Evolutionary conservation across 1,140 invertebrate species (phyloP), one percentile per base, ranked within the genome.

Genomic region (Zaprionus inermis): DNA sequence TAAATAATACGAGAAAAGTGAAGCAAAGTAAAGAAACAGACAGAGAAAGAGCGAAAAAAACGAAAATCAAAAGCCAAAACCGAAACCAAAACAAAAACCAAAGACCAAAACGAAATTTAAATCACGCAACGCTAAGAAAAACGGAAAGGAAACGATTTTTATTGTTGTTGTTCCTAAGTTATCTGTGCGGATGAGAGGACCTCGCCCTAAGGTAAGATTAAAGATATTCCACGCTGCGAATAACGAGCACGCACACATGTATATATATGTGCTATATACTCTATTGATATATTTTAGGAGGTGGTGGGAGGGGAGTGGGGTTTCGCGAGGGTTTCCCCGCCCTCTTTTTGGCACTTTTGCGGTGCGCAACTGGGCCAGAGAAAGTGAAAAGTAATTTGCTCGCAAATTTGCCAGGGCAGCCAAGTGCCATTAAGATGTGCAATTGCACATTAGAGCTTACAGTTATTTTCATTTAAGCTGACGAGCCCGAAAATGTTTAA

Each of bases 121-220:
- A 49, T 49, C 44, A 49, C 44, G 44, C 44, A 49, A 49, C 44
- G 18, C n/a, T 20, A 49, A 18, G 44, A 71, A 36, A 58, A 71
- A 72, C 57, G 60, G 38, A 55, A 46, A 67, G 64, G 60, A 73
- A 80, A 59, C 58, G 34, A 71, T 16, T 56, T 2, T 57, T 65
- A 1, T 60, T 34, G 44, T 30, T 63, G 60, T 76, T 58, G 36
- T 60, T 70, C 60, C 5, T 22, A n/a, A 44, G 30, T 67, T 55
- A 38, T 46, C 54, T 58, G 64, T n/a, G 44, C 44, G n/a, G 11
- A 5, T 28, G 24, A n/a, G 14, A n/a, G 59, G 49, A 60, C 68
- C 84, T 58, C 80, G 77, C 80, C 77, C 64, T 81, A 83, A 83
- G 81, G 81, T 83, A 83, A 83, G 81, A 85, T 85, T 83, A 65